Evolutionary conservation across 2,113 vertebrate genomes (phyloP).

Genomic region (Lanius collurio): DNA sequence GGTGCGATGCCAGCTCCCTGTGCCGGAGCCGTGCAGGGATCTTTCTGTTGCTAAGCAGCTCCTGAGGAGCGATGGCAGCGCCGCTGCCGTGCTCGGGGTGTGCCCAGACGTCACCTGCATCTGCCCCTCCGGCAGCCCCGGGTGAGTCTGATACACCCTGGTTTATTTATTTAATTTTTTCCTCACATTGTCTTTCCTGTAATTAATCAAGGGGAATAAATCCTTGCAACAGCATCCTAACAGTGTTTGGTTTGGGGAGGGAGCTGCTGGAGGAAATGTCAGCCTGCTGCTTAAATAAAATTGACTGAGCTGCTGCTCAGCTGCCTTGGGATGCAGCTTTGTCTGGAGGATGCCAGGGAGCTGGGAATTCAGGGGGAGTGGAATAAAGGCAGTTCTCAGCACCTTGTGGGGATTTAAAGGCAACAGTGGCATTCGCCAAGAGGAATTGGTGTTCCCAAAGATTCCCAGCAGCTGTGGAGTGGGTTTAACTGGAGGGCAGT

Average conservation of each 20-base stretch:
- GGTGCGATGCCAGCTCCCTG: neutral
- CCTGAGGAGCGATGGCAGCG: neutral
- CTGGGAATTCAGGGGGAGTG: slow-evolving; percentile 30
- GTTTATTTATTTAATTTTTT: neutral
- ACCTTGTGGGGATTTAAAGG: neutral
- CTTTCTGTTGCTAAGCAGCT: slow-evolving; percentile 26
- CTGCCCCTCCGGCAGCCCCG: neutral
- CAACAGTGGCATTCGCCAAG: neutral
- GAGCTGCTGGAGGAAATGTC: slow-evolving; percentile 42
- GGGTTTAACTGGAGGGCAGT: neutral
- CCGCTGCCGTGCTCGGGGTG: neutral
- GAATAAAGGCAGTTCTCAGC: neutral
- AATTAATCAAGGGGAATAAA: neutral
- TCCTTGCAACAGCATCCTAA: neutral
- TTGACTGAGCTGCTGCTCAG: neutral
- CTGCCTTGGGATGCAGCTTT: neutral
- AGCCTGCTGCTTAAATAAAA: neutral
- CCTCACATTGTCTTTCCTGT: neutral
- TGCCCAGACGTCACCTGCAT: neutral
- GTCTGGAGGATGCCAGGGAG: slow-evolving; percentile 19
- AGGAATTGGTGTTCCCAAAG: rapidly evolving
- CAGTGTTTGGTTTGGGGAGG: neutral
- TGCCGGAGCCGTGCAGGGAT: neutral
- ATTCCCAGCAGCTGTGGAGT: neutral
- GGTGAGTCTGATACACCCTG: neutral